Base-by-base conservation (phyloP, 2,113 vertebrate genomes). In the Tachycineta bicolor region DNA sequence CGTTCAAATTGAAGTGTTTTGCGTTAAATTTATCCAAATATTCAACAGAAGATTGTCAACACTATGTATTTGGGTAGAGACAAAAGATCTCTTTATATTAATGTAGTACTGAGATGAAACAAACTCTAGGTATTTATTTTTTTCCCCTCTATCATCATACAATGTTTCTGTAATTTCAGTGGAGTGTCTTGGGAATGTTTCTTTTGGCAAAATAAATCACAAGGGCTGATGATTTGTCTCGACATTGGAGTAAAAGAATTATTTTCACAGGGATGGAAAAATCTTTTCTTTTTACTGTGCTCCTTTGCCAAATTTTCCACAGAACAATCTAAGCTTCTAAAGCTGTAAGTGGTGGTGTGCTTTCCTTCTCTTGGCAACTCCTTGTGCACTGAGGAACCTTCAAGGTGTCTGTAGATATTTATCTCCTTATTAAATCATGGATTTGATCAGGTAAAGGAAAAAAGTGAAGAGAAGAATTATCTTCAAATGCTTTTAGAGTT, bases 181-280 rank as follows among this genome's bases (percentile, higher is more conserved):
- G 50, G 79, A 90, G 52, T 25, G 37, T 77, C 83, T 77, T 50
- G 59, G 17, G 47, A 96, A 81, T 83, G 39, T 90, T 96, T 94
- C 52, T 86, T 83, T 92, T 90, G 52, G 90, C 74, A 87, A 62
- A 80, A 50, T 29, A 63, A 56, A 22, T 28, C 47, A 14, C 29
- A 25, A 62, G 34, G 60, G 56, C 49, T 56, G 10, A 26, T 73
- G 64, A 37, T 74, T 63, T 91, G 63, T 90, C 92, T 86, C 5
- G 2, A 64, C 2, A 0, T 69, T 60, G 81, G 89, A 59, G 50
- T 80, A 70, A 73, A 85, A 39, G 55, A 80, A 88, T 28, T 70
- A 41, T 68, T 96, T 95, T 81, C 82, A 69, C 39, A 59, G 39
- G 16, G 39, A 37, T 77, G 85, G 94, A 95, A 93, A 90, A 91